Evolutionary conservation across 2,113 vertebrate genomes (phyloP).

Genomic region (Phaethon lepturus): DNA sequence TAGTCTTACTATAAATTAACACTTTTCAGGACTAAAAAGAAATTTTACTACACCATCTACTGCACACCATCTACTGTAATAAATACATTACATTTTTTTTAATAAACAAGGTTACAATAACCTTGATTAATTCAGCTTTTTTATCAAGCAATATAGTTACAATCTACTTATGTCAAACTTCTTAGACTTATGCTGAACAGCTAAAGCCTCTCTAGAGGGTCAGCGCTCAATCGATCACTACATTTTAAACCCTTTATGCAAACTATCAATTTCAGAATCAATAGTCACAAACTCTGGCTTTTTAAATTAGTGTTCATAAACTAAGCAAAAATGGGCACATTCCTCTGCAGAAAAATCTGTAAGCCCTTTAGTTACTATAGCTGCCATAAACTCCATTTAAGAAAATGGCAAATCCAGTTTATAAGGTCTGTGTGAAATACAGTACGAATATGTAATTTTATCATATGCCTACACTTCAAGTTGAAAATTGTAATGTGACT

Average conservation of each 20-base stretch:
- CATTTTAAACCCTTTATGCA: background rate
- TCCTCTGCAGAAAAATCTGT: background rate
- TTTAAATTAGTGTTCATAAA: background rate
- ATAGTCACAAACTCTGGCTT: background rate
- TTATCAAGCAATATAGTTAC: background rate
- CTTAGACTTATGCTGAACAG: background rate
- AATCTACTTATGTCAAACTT: background rate
- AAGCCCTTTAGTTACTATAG: background rate
- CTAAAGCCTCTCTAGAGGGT: background rate
- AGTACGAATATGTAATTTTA: background rate
- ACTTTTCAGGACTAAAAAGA: background rate
- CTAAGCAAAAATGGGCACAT: background rate
- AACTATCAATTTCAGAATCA: background rate
- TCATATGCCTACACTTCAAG: background rate
- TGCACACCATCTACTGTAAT: background rate
- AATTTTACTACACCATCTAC: background rate
- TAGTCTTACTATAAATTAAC: background rate
- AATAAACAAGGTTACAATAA: background rate
- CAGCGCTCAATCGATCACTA: background rate
- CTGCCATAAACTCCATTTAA: background rate
- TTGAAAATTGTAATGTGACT: background rate
- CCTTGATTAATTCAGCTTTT: background rate
- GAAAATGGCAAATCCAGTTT: background rate
- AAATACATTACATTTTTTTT: background rate
- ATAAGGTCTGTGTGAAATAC: background rate